These are phyloP conservation scores for Ashinkailepas kermadecensis DNA, from an alignment of 2,888 invertebrate genomes.

Conservation along the genomic window DNA sequence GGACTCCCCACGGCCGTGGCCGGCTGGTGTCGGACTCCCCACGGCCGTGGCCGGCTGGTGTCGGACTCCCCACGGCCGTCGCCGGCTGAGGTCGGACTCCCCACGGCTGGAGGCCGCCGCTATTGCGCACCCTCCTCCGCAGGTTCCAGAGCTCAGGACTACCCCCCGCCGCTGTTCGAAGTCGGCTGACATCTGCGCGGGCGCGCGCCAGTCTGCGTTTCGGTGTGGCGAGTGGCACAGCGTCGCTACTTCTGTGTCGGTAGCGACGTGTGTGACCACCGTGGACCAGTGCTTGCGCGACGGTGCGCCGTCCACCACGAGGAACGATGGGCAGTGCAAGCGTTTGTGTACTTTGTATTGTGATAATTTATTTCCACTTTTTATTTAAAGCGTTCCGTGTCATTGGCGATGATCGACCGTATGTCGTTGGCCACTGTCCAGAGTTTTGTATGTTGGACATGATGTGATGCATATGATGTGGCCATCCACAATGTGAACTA, in stretches of 20 bases:
- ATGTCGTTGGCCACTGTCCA: background rate
- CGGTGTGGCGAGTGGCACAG: background rate
- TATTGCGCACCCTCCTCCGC: background rate
- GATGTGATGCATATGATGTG: background rate
- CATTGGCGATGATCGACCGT: background rate
- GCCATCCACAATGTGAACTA: slow-evolving; percentile 12
- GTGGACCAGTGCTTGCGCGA: background rate
- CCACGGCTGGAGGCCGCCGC: no score
- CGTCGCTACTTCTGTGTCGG: background rate
- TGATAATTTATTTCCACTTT: slow-evolving; percentile 19
- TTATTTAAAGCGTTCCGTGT: background rate
- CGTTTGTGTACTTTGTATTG: background rate
- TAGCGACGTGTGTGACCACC: background rate
- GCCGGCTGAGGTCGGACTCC: no score
- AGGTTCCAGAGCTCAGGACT: background rate
- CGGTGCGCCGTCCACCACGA: background rate
- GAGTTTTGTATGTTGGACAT: background rate
- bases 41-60: no score
- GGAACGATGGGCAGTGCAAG: background rate
- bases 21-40: no score
- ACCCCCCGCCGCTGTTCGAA: background rate
- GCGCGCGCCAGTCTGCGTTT: background rate
- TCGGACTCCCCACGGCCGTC: no score
- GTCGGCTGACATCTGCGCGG: background rate
- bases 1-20: no score